phyloP scores from a whole-genome alignment of 2,888 invertebrate genomes.

The Arctia plantaginis region DNA sequence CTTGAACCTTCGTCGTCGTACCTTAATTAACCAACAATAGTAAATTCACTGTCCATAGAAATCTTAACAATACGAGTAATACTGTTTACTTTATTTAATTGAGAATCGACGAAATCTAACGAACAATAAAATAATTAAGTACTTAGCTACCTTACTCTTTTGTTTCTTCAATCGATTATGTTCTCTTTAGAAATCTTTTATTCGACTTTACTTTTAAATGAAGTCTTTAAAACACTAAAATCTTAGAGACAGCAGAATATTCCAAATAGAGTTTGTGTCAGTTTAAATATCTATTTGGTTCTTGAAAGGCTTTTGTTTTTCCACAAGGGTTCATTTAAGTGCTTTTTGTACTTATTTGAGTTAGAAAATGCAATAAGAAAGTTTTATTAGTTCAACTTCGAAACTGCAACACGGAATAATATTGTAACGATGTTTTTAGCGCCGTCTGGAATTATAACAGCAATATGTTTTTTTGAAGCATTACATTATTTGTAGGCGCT shows the following conservation, averaged over 20 bases:
- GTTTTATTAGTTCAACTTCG: neutral
- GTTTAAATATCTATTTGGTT: neutral
- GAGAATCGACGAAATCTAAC: neutral
- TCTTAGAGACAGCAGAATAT: neutral
- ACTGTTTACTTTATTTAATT: neutral
- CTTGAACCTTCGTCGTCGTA: neutral
- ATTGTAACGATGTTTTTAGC: constrained; percentile 1
- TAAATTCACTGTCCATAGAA: neutral
- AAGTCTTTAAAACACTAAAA: neutral
- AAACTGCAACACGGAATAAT: too few relatives aligned
- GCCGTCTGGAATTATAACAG: constrained; percentile 20
- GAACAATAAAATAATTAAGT: constrained; percentile 1
- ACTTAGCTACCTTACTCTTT: neutral
- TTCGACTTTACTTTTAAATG: neutral
- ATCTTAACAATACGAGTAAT: neutral
- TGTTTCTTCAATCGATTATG: neutral
- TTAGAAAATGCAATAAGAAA: constrained; percentile 14
- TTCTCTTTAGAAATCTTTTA: neutral
- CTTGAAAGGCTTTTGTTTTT: neutral
- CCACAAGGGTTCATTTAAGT: constrained; percentile 3
- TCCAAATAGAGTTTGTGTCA: neutral
- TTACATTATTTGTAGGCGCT: constrained; percentile 2
- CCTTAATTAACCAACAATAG: neutral
- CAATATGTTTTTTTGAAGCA: constrained; percentile 3
- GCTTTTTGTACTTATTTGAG: constrained; percentile 6